Evolutionary conservation across 64 coral and sea anemone genomes (phyloP), one percentile per base, ranked within the genome.

Genomic region (Hydrozoanthus tunicans): DNA sequence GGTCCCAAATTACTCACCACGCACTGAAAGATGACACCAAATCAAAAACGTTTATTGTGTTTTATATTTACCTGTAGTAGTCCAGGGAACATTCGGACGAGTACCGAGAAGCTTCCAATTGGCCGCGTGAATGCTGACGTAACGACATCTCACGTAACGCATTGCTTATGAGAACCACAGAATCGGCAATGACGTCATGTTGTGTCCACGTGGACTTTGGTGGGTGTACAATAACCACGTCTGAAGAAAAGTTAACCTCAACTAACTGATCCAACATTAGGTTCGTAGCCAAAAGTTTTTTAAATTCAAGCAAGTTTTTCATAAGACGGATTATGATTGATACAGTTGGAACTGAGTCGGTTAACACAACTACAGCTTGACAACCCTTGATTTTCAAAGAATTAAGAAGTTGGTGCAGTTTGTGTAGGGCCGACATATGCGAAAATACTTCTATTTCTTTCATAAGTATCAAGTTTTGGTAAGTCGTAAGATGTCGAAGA

Each of bases 91-190:
- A 85, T 56, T 57, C 54, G 53, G 4, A 25, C n/a, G 56, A 14
- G 26, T 58, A 72, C 7, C 65, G 27, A 58, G 64, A 3, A 8
- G 5, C 5, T 57, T 73, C 55, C 32, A 11, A 9, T 59, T 43
- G 9, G 57, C 62, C 32, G 13, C 8, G 80, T 79, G 77, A 79
- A 52, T 57, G 12, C 15, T 55, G 53, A 51, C 5, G 8, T 65
- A 15, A 62, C 57, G 67, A 32, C 68, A 61, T 20, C 15, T 73
- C 68, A 32, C 54, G 84, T 73, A 88, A 75, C n/a, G 84, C 84
- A 88, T n/a, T 61, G 69, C 68, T 88, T 73, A 88, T 32, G 25
- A 88, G 68, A 15, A 12, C 51, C 56, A 88, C 68, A 27, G 84
- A 88, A 75, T 88, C 84, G 12, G 51, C 5, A 55, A 56, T 26